Base-by-base conservation (phyloP, 2,888 invertebrate genomes). In the Dimorphilus gyrociliatus region DNA sequence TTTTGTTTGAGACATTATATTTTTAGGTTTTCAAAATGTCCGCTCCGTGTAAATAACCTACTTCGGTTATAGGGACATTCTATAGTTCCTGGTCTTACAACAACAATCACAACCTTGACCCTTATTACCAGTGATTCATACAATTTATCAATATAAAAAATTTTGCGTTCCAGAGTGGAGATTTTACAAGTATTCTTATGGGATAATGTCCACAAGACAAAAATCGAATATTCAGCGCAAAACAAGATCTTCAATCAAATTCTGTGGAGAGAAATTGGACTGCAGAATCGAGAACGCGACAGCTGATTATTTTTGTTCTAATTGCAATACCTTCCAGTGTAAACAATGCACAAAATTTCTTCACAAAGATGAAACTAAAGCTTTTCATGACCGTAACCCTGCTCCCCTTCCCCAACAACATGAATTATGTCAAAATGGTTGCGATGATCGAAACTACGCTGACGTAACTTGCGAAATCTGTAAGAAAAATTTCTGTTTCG, bases 271-370 rank as follows among this genome's bases (percentile, higher is more conserved):
- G 36, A 52, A 50, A 32, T 48, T 50, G 23, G 47, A 48, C 32
- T 59, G 59, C 37, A 38, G 42, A 25, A 42, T 46, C 10, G 50
- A 49, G 16, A 36, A 41, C 7, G 42, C 55, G 5, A 46, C 48
- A 33, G 60, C 61, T 8, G 40, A 41, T 28, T 53, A 39, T 35
- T 36, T 37, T 23, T 63, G 63, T 41, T 46, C 45, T 18, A 51
- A 60, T 23, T 63, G 63, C 41, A 49, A 47, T 23, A 50, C 55
- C 16, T 42, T 49, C 23, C 63, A 63, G 39, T 63, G 63, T 43
- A 29, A 42, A 24, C 40, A 43, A 15, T 63, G 63, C 41, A 59
- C 58, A 35, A 42, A 40, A 15, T 38, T 47, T 19, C 40, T 63
- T 10, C 63, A 63, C 40, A 41, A 42, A 29, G 38, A 42, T 23